Evolutionary conservation across 1,140 invertebrate genomes (phyloP).

Genomic region (Lithobius niger): DNA sequence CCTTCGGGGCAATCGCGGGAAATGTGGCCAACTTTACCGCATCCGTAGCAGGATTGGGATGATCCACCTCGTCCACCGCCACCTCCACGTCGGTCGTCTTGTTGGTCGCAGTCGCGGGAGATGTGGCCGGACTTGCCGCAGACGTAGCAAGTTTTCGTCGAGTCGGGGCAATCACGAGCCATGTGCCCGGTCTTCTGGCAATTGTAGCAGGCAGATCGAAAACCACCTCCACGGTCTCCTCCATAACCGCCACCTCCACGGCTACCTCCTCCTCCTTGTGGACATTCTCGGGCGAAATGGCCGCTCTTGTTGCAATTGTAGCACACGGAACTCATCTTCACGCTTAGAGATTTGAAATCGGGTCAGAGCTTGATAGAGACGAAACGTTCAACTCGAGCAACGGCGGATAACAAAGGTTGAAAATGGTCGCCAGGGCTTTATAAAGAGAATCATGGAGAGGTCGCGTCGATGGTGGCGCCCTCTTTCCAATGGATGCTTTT

Average conservation of each 20-base stretch:
- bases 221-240: constrained; percentile 16
- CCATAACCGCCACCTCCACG: constrained; percentile 18
- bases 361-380: too few relatives aligned
- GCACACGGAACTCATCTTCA: too few relatives aligned
- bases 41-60: constrained; percentile 37
- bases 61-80: too few relatives aligned
- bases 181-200: constrained; percentile 81
- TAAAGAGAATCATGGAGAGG: too few relatives aligned
- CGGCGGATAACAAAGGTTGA: too few relatives aligned
- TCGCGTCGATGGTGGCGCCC: too few relatives aligned
- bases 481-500: too few relatives aligned
- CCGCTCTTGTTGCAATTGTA: constrained; percentile 63
- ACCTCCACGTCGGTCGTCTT: constrained; percentile 15
- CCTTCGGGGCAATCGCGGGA: constrained; percentile 37
- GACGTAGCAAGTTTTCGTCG: constrained; percentile 27
- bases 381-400: too few relatives aligned
- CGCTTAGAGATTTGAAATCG: too few relatives aligned
- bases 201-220: constrained; percentile 61
- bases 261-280: constrained; percentile 13
- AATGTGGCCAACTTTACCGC: constrained; percentile 37
- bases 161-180: constrained; percentile 64
- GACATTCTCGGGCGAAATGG: constrained; percentile 27
- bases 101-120: constrained; percentile 27
- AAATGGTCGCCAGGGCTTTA: too few relatives aligned
- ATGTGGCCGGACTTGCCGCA: constrained; percentile 31